A percentile compares a stretch with the other conserved stretches of the same genome.
Evolutionary conservation across 2,113 vertebrate genomes (phyloP).

Genomic region (Gasterosteus aculeatus): DNA sequence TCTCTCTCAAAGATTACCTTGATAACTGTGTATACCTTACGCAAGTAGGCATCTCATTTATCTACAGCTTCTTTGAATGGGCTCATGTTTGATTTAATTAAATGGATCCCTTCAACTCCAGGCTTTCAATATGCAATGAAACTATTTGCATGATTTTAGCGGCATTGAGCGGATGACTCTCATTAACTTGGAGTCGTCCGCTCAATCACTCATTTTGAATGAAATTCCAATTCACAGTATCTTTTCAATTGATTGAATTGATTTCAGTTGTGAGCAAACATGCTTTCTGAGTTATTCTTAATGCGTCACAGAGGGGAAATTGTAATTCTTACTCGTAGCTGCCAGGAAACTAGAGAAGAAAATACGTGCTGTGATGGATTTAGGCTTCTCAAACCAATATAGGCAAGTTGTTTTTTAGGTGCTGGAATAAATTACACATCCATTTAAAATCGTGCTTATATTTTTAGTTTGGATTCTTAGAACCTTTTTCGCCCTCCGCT

Average conservation of each 20-base stretch:
- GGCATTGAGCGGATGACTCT: neutral
- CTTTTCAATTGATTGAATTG: neutral
- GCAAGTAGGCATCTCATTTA: neutral
- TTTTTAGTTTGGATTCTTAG: neutral
- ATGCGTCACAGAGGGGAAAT: neutral
- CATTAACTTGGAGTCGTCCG: neutral
- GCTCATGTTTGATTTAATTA: neutral
- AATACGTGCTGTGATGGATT: neutral
- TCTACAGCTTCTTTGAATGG: neutral
- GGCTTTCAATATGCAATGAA: neutral
- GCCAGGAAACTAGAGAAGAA: neutral
- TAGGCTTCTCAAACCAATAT: neutral
- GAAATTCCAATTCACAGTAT: neutral
- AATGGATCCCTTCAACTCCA: neutral
- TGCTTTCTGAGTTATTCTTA: neutral
- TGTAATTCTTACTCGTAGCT: neutral
- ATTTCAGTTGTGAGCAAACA: neutral
- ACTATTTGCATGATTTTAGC: neutral
- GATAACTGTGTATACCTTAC: neutral
- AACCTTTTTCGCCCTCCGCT: too few relatives aligned
- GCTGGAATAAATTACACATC: neutral
- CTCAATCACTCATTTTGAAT: neutral
- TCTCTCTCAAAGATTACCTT: neutral
- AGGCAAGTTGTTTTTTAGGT: neutral
- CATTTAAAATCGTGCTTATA: neutral